A percentile compares a stretch with the other conserved stretches of the same genome.
phyloP scores from a whole-genome alignment of 2,797 vertebrate genomes.

The Ctenochaetus hawaiiensis region DNA sequence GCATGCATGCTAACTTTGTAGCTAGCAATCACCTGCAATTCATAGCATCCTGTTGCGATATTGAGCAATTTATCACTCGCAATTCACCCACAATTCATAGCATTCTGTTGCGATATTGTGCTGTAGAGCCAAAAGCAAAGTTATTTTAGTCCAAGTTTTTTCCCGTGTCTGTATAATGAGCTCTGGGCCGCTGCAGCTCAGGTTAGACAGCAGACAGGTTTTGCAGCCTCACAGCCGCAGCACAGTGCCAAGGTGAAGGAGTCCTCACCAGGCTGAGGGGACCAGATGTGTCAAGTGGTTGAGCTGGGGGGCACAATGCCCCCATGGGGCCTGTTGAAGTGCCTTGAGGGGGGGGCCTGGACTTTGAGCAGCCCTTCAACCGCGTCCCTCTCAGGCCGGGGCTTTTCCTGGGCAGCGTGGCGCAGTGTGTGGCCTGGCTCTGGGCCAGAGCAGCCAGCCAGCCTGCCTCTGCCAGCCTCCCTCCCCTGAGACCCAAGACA shows the following conservation, averaged over 20 bases:
- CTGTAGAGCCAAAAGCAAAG: conserved; percentile 8
- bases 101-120: conserved; percentile 6
- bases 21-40: conserved; percentile 19
- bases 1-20: conserved; percentile 8
- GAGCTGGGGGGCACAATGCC: conserved; percentile 54
- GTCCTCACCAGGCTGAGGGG: conserved; percentile 50
- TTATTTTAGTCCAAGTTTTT: conserved; percentile 5
- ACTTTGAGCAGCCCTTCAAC: conserved; percentile 37
- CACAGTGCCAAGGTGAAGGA: conserved; percentile 42
- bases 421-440: conserved; percentile 83
- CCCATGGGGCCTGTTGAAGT: conserved; percentile 58
- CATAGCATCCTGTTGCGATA: conserved; percentile 10
- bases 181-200: conserved; percentile 17
- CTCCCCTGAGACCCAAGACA: conserved; percentile 83
- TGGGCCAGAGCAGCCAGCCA: conserved; percentile 78
- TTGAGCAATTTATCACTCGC: background rate
- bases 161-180: conserved; percentile 28
- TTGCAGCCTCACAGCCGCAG: conserved; percentile 20
- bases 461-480: conserved; percentile 79
- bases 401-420: conserved; percentile 79
- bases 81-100: conserved; percentile 24
- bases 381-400: conserved; percentile 61
- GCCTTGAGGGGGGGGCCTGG: conserved; percentile 55
- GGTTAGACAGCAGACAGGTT: conserved; percentile 31
- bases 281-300: conserved; percentile 78